A percentile compares a stretch with the other conserved stretches of the same genome.
Conservation (phyloP, 2,797 vertebrate species). For the Peromyscus nudipes region DNA sequence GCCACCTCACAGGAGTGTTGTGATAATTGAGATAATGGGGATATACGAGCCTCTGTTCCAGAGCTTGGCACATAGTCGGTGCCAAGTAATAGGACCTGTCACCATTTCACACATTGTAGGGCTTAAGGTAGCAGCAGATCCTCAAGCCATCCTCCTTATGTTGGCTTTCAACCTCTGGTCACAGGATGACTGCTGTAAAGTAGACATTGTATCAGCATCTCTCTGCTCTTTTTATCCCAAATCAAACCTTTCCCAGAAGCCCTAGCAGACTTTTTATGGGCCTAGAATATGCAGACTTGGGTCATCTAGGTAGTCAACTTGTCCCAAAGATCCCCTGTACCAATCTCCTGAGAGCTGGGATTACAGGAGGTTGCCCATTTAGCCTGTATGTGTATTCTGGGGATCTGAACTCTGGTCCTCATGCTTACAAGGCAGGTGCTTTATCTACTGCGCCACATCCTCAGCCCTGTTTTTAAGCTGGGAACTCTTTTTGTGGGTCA, state of each 20-base stretch:
- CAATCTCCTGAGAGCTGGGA: background rate
- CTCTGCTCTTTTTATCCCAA: background rate
- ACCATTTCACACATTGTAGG: background rate
- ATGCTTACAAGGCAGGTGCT: background rate
- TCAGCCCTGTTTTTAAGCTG: background rate
- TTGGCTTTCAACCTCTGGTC: background rate
- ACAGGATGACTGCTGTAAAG: background rate
- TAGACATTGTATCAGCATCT: background rate
- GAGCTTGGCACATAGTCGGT: background rate
- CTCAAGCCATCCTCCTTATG: background rate
- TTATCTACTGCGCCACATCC: background rate
- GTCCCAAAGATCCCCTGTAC: background rate
- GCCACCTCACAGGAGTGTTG: background rate
- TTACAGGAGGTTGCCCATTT: background rate
- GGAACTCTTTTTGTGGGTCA: background rate
- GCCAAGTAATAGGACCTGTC: background rate
- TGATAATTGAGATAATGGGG: background rate
- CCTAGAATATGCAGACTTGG: background rate
- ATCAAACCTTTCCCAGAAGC: background rate
- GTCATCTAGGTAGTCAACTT: background rate
- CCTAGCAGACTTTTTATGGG: background rate
- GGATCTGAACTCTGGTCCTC: background rate
- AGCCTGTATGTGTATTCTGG: background rate
- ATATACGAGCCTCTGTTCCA: background rate
- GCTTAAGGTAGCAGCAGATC: background rate